phyloP scores from a whole-genome alignment of 1,140 invertebrate species.

The Danaus melanippus region DNA sequence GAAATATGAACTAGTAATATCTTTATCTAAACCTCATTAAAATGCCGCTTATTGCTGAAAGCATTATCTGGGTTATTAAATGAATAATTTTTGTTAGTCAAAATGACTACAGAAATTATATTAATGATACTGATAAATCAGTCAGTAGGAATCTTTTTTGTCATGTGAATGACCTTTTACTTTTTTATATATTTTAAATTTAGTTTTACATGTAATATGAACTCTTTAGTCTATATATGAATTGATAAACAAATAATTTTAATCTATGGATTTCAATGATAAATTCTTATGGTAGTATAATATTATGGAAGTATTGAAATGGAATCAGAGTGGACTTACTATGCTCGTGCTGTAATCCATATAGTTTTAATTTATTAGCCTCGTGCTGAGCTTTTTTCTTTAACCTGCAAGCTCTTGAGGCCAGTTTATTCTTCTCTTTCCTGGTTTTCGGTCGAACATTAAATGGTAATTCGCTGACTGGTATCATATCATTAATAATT shows the following conservation, averaged over 20 bases:
- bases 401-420: constrained; percentile 93
- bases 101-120: constrained; percentile 1
- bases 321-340: constrained; percentile 75
- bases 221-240: too few species aligned
- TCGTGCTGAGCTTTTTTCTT: constrained; percentile 97
- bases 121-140: too few species aligned
- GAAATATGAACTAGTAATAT: neutral
- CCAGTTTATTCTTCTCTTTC: constrained; percentile 98
- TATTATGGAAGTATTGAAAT: too few species aligned
- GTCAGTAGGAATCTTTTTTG: too few species aligned
- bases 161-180: too few species aligned
- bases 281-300: too few species aligned
- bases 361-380: constrained; percentile 95
- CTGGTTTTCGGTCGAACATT: constrained; percentile 91
- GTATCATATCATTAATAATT: constrained; percentile 96
- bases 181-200: too few species aligned
- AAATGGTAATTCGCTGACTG: constrained; percentile 93
- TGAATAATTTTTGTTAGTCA: neutral
- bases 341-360: constrained; percentile 94
- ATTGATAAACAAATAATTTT: too few species aligned
- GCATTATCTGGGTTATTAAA: too few species aligned
- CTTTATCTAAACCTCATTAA: constrained; percentile 2
- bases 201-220: too few species aligned
- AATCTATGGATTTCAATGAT: too few species aligned
- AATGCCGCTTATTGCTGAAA: neutral